Base-by-base conservation (phyloP, 1,140 invertebrate species). In the Drosophila ercepeae region DNA sequence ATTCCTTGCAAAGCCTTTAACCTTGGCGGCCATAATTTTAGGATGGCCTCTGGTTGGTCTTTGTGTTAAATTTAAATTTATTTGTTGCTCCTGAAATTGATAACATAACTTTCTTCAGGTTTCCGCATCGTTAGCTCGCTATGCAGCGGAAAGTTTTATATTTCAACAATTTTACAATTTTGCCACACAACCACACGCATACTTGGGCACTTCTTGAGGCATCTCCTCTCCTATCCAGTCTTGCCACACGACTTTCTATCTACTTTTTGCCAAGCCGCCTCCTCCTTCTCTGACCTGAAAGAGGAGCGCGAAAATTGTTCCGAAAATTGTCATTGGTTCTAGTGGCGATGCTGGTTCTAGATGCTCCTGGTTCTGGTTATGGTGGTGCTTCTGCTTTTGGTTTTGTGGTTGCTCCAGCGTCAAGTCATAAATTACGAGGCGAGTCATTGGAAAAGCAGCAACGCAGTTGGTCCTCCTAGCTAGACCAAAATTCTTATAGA, bases 21-120 rank as follows among this genome's bases (percentile, higher is more conserved):
- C 60, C 46, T 46, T 9, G 21, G 6, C 13, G 39, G 48, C 49
- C 39, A 67, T 67, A 53, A 67, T 53, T 67, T 45, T 27, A 18
- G 36, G 25, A 51, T 42, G 57, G 36, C 51, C 57, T 36, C 51
- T 50, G 39, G 60, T 49, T 18, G 36, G 13, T 16, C 64, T 36
- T 75, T 76, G 82, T 82, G 77, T 77, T 82, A 88, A 88, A 88
- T 88, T 88, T 75, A 89, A 89, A 89, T 89, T 89, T 89, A 89
- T 89, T 89, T 89, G 88, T 86, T 82, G 86, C 72, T 78, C 73
- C 75, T 89, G 86, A 89, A 89, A 89, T 89, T 89, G 86, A 89
- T 89, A 89, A 89, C 86, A 86, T 68, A 89, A 89, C 86, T 89
- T 89, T 89, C 86, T 78, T 89, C 86, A 89, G 86, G 86, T 89